Evolutionary conservation across 2,797 vertebrate genomes (phyloP), one percentile per base, ranked within the genome.

Genomic region (Adelosebastes latens): DNA sequence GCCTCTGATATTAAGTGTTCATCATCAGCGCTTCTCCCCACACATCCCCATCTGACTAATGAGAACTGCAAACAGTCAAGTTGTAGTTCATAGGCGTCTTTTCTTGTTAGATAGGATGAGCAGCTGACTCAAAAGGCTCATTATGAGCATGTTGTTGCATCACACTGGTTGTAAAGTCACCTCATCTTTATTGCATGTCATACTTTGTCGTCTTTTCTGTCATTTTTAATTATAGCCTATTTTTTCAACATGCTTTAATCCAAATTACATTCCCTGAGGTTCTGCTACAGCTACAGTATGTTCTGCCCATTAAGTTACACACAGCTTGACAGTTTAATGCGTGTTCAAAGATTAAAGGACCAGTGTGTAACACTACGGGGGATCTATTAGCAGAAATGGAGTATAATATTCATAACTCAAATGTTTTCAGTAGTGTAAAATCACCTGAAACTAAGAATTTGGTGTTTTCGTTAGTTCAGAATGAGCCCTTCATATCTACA

Each of bases 1-100:
- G 53, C 25, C 67, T 75, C 34, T 53, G 58, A 79, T 81, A 81
- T 79, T 75, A 80, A 66, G 42, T 58, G 59, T 60, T 87, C 69
- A 56, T 81, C 62, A 32, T 42, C 46, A 29, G 29, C 61, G 42
- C 58, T 58, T 72, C 66, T 70, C 67, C 36, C 27, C 75, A 64
- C 67, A 49, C 4, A 1, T 75, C 32, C 59, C 42, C 52, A n/a
- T 60, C 39, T 56, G 70, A 77, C 70, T 84, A 76, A 83, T 77
- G 46, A 78, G 56, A 80, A 64, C 29, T 69, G 77, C 61, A 74
- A 76, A 85, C 24, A 69, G 61, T 67, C 70, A 70, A 11, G 2
- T 3, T 42, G 39, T 46, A 7, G 61, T 64, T 85, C 34, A 60
- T 3, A 29, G 49, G 27, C 2, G 1, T 56, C 55, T 39, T 58